Base-by-base conservation (phyloP, 2,113 vertebrate genomes). In the Tiliqua scincoides region DNA sequence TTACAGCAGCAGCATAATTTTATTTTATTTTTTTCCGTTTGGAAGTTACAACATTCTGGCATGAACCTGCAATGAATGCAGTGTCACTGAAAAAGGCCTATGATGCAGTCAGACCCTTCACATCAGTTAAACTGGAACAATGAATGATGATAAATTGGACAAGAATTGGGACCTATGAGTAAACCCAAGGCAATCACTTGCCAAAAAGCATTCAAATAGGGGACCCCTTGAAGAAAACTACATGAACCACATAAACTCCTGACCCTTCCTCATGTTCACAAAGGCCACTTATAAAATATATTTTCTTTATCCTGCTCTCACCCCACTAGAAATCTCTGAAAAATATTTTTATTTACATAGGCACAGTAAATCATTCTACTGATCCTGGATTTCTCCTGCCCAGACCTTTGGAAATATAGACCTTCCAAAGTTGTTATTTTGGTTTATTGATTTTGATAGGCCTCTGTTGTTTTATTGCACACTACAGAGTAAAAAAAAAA, bases 21-120 rank as follows among this genome's bases (percentile, higher is more conserved):
- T n/a, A n/a, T n/a, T n/a, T n/a, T n/a, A n/a, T 35, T 79, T 78
- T 85, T 17, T 23, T 70, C 21, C 6, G 70, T 85, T 78, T 68
- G 52, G 48, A 85, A 85, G 59, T 30, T 79, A 79, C 32, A 79
- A 9, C 52, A 79, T 85, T 71, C 52, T 71, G 65, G 67, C 75
- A 61, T 32, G 25, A 40, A 21, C n/a, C n/a, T 3, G 21, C n/a
- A 82, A 82, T 82, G 32, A 35, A 57, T 32, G 37, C 2, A 14
- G 37, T 82, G 23, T 59, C n/a, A 3, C n/a, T 10, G 1, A 12
- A 37, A 52, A 82, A 54, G 4, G 18, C 67, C 62, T 25, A 15
- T 14, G 8, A 67, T 67, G 62, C 27, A 23, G 8, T 82, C 10
- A 59, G 25, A 15, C 18, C 25, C 11, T 27, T 40, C 23, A 20